Evolutionary conservation across 1,140 invertebrate genomes (phyloP), one percentile per base, ranked within the genome.

Genomic region (Danaus plexippus): DNA sequence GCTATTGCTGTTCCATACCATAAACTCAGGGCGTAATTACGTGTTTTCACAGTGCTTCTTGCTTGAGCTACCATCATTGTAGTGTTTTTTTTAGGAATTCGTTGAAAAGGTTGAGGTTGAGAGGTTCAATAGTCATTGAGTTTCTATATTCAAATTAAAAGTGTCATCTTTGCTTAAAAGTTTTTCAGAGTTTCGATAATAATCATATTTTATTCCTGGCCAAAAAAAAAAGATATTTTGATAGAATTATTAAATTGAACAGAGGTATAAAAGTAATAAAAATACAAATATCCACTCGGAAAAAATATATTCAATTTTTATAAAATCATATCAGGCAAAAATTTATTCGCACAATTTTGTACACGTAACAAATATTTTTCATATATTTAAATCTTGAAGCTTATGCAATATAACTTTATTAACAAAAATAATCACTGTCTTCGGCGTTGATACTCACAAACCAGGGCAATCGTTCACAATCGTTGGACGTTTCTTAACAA

Each of bases 241-340:
- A 9, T 12, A 22, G 22, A 46, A 43, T 43, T 44, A 32, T 40
- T 43, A 49, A 45, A 44, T 52, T 46, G 9, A 32, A 40, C 22
- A 32, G 7, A 22, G 32, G 10, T 52, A 47, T 46, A 12, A 15
- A 54, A 32, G 32, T 54, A 76, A 78, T 75, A 66, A 83, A 74
- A 78, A 75, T 65, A 71, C 76, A 73, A 67, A 67, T 64, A 63
- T 83, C 80, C 83, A 85, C 71, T 80, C 77, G 83, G 80, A 87
- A 87, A 79, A 76, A 82, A 87, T 84, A 82, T 83, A 78, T 85
- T 85, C 79, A 85, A 79, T 84, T 86, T 81, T 85, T 85, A 85
- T 79, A 85, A 87, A 87, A 87, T 82, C 79, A 84, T 84, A 72
- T 83, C 74, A 86, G 83, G 76, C 81, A 81, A 76, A n/a, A 32